Conservation (phyloP, 2,113 vertebrate genomes). For the Pelmatolapia mariae region DNA sequence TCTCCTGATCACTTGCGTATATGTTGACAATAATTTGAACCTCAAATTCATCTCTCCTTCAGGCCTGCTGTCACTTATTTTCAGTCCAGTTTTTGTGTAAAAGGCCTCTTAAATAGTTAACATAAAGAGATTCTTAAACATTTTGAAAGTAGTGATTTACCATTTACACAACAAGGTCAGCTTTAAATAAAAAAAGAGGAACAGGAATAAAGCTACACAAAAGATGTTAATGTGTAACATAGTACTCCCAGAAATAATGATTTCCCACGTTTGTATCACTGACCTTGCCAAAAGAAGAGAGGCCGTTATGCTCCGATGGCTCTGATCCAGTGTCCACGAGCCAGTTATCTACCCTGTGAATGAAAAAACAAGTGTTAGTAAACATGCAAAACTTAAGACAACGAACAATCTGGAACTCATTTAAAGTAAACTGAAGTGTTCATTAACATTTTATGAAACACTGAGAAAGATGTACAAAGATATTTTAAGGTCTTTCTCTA, state of each 20-base stretch:
- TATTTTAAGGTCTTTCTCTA: background rate
- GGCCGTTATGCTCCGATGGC: constrained; percentile 66
- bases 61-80: background rate
- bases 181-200: background rate
- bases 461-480: background rate
- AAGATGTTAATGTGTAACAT: background rate
- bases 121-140: background rate
- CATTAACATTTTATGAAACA: background rate
- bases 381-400: background rate
- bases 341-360: constrained; percentile 90
- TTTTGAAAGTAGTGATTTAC: background rate
- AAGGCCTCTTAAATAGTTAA: background rate
- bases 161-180: background rate
- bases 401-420: background rate
- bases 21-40: background rate
- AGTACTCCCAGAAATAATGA: background rate
- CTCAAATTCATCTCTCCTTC: background rate
- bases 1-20: background rate
- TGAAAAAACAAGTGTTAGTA: background rate
- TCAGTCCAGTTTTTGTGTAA: background rate
- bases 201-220: background rate
- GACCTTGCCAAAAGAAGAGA: constrained; percentile 86
- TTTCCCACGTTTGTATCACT: constrained; percentile 10
- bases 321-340: constrained; percentile 74
- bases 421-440: background rate